Evolutionary conservation across 2,113 vertebrate genomes (phyloP).

Genomic region (Xiphophorus couchianus): DNA sequence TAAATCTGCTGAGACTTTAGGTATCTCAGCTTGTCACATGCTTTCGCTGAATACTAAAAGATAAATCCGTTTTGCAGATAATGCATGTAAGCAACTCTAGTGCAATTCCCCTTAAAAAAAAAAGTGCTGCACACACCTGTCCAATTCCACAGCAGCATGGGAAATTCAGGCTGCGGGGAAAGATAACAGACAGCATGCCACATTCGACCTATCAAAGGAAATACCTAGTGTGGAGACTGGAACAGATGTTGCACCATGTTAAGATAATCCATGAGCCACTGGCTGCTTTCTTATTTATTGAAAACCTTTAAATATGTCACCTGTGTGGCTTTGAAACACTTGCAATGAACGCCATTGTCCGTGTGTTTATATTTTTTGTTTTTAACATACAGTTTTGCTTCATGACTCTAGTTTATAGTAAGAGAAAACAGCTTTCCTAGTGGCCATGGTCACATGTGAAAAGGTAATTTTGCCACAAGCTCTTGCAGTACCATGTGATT

Average conservation of each 20-base stretch:
- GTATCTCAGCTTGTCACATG: slow-evolving; percentile 59
- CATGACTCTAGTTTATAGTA: no score
- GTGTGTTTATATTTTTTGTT: neutral
- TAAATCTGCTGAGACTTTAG: slow-evolving; percentile 63
- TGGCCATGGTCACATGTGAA: no score
- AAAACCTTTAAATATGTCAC: neutral
- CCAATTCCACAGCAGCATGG: slow-evolving; percentile 27
- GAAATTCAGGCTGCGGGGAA: slow-evolving; percentile 43
- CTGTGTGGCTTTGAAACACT: slow-evolving; percentile 8
- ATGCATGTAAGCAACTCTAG: slow-evolving; percentile 41
- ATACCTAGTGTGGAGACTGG: slow-evolving; percentile 10
- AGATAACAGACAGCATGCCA: slow-evolving; percentile 34
- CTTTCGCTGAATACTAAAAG: slow-evolving; percentile 54
- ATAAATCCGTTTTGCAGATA: slow-evolving; percentile 63
- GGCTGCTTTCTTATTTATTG: neutral
- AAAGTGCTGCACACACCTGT: slow-evolving; percentile 34
- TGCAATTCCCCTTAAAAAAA: neutral
- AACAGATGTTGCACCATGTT: slow-evolving; percentile 7
- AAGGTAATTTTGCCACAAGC: no score
- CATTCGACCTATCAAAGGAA: slow-evolving; percentile 17
- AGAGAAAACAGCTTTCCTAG: no score
- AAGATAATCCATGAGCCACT: slow-evolving; percentile 4
- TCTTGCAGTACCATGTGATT: no score
- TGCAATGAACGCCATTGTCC: neutral
- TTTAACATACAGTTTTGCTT: no score